Evolutionary conservation across 2,888 invertebrate genomes (phyloP).

Genomic region (Nematopogon swammerdamellus): DNA sequence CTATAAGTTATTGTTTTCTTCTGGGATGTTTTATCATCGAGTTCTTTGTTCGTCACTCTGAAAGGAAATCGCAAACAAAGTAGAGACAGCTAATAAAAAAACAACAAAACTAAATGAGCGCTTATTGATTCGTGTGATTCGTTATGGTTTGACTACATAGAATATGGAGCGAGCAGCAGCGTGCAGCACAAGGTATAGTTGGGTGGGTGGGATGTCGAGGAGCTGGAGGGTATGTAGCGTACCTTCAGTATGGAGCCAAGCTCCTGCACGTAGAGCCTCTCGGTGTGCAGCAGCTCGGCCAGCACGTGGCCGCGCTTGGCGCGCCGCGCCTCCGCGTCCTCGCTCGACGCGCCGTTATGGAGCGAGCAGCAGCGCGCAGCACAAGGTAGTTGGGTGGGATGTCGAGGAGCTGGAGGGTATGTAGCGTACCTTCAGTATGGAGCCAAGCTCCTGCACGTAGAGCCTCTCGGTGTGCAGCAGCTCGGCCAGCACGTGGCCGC

Average conservation of each 20-base stretch:
- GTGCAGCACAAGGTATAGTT: too few species aligned
- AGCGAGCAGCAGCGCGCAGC: too few species aligned
- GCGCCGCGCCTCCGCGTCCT: constrained; percentile 42
- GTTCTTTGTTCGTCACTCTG: background rate
- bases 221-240: constrained; percentile 18
- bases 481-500: constrained; percentile 89
- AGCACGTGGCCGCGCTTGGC: constrained; percentile 67
- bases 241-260: constrained; percentile 85
- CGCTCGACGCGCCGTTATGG: constrained; percentile 14
- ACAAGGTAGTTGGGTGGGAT: too few species aligned
- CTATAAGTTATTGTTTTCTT: background rate
- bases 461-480: constrained; percentile 89
- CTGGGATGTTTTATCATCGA: background rate
- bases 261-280: constrained; percentile 91
- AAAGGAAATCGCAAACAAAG: background rate
- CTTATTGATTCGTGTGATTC: too few species aligned
- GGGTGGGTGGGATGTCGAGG: too few species aligned
- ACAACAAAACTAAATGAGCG: too few species aligned
- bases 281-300: constrained; percentile 67
- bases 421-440: constrained; percentile 73
- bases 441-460: constrained; percentile 91
- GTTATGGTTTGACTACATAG: too few species aligned
- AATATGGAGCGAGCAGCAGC: too few species aligned
- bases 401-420: too few species aligned
- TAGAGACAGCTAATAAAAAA: too few species aligned